These are phyloP conservation scores for Pachycephala philippinensis DNA, from an alignment of 2,113 vertebrate species.

Conservation along the genomic window DNA sequence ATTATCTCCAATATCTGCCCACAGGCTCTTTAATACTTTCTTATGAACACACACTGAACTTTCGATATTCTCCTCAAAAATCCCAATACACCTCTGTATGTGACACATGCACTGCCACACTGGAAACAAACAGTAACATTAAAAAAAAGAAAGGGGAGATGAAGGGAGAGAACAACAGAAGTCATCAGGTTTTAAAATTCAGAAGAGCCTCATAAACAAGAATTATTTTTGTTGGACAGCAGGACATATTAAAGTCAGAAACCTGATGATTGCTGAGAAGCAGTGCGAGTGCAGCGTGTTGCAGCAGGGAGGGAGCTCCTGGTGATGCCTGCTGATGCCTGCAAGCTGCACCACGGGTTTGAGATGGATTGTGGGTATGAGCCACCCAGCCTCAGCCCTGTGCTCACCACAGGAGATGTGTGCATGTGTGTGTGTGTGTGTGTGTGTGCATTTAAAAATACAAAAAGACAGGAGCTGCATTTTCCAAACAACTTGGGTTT, in stretches of 20 bases:
- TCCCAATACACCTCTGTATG: background rate
- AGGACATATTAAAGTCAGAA: background rate
- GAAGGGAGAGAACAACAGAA: background rate
- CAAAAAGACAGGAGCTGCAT: background rate
- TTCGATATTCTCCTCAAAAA: background rate
- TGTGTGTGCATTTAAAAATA: background rate
- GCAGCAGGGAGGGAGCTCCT: background rate
- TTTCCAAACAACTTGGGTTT: background rate
- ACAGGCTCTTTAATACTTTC: background rate
- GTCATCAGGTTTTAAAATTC: background rate
- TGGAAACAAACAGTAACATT: background rate
- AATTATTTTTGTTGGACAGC: background rate
- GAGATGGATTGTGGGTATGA: background rate
- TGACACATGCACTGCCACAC: background rate
- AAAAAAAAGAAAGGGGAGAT: background rate
- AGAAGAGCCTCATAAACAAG: background rate
- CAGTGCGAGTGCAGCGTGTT: accelerated
- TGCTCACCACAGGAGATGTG: background rate
- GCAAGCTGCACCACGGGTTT: background rate
- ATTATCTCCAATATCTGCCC: conserved; percentile 43
- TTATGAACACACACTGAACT: background rate
- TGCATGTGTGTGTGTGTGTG: no score
- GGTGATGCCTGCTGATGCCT: background rate
- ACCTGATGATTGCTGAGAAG: background rate
- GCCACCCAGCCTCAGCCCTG: background rate